Conservation (phyloP, 2,797 vertebrate species). For the Eurystomus glaucurus region DNA sequence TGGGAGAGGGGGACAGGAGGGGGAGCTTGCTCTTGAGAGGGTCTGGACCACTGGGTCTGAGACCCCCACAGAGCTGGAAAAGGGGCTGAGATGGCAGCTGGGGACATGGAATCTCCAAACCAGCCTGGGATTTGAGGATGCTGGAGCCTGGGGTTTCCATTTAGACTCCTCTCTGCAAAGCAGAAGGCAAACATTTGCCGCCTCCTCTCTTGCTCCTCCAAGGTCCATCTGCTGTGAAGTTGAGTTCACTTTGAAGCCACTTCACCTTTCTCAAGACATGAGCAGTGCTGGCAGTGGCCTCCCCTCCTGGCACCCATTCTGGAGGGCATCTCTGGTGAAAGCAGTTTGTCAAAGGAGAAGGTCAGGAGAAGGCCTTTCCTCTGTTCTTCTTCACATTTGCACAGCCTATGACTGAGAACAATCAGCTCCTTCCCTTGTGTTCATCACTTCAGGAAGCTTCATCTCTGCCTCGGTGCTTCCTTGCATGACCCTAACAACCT, state of each 20-base stretch:
- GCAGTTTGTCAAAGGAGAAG: not conserved
- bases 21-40: not conserved
- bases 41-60: not conserved
- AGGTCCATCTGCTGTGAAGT: not conserved
- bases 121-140: not conserved
- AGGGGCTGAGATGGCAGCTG: not conserved
- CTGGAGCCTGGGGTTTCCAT: not conserved
- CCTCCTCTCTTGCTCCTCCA: not conserved
- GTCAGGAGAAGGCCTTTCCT: not conserved
- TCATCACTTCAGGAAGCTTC: not conserved
- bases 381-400: not conserved
- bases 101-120: not conserved
- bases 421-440: not conserved
- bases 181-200: not conserved
- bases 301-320: not conserved
- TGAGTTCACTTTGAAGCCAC: not conserved
- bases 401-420: not conserved
- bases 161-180: not conserved
- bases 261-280: fast-evolving
- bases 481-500: not conserved
- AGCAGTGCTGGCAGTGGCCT: not conserved
- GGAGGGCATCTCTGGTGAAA: not conserved
- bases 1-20: not conserved
- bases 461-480: not conserved
- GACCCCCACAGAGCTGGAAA: not conserved